These are phyloP conservation scores for Scaptomyza reducta DNA, from an alignment of 2,888 invertebrate species.

Conservation along the genomic window DNA sequence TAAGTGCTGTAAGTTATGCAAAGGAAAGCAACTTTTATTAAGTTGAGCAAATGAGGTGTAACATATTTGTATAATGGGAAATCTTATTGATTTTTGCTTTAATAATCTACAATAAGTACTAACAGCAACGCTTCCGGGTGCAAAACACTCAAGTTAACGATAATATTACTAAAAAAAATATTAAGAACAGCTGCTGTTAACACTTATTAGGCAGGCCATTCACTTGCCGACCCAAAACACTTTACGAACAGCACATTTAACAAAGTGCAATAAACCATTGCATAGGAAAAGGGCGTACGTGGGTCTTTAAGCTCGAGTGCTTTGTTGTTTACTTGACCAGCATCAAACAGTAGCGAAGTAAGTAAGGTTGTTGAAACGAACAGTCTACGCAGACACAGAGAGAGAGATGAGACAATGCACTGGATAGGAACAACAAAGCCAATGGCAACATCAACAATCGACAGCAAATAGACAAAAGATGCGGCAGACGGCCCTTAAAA, in stretches of 20 bases:
- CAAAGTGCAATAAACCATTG: constrained; percentile 55
- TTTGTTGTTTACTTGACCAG: constrained; percentile 64
- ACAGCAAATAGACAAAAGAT: constrained; percentile 67
- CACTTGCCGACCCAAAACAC: constrained; percentile 31
- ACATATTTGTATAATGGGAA: not conserved
- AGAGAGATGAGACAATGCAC: constrained; percentile 17
- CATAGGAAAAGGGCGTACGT: constrained; percentile 17
- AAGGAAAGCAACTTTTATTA: too few relatives aligned
- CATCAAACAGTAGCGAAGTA: constrained; percentile 7
- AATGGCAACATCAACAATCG: constrained; percentile 34
- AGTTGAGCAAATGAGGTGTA: not conserved
- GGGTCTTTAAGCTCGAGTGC: constrained; percentile 56
- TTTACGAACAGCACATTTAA: constrained; percentile 42
- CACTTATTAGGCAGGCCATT: constrained; percentile 30
- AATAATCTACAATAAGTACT: not conserved
- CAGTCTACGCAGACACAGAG: constrained; percentile 24
- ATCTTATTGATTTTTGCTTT: not conserved
- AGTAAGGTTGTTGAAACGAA: constrained; percentile 2
- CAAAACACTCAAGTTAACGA: constrained; percentile 6
- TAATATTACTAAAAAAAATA: not conserved
- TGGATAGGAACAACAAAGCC: constrained; percentile 21
- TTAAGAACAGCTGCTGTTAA: not conserved
- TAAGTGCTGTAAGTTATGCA: not conserved
- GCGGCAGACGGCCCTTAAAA: constrained; percentile 65
- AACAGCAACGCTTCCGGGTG: not conserved